Base-by-base conservation (phyloP, 1,140 invertebrate genomes). In the Neuroterus valhalla region DNA sequence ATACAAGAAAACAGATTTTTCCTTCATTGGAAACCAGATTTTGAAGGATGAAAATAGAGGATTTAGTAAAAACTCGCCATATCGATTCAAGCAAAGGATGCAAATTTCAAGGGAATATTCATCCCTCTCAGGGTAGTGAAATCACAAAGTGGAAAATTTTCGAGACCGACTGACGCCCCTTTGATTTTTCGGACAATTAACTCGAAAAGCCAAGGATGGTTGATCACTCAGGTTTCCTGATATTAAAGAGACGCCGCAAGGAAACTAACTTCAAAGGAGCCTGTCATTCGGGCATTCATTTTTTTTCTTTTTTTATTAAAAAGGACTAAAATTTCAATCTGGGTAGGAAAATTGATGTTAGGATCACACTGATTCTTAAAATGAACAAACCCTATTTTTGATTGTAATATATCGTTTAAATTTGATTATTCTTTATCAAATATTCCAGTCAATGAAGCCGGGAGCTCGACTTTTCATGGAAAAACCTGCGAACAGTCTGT, bases 161-260 rank as follows among this genome's bases (percentile, higher is more conserved):
- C 23, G 26, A 31, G 55, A 23, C 44, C 21, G 66, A 6, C 38
- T 46, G 66, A 43, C 68, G 72, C 48, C 74, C 76, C 68, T 80
- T 78, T 78, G 68, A 72, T 71, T 76, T 76, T 55, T 78, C 76
- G 50, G 44, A 44, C 78, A 72, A 78, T 80, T 81, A 82, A 79
- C 55, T 62, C 55, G 55, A 62, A 62, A 23, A 62, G 55, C 26
- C 55, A 26, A 26, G 26, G 21, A 62, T 62, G 55, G 55, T n/a
- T 62, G 26, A 23, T 26, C 55, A 38, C 31, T 31, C 4, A 62
- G 55, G 23, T 31, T 31, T 62, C 14, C 55, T 62, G 55, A 62
- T 62, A 62, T 62, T 38, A 62, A 62, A 62, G n/a, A 26, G 15
- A 62, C 14, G 23, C 23, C 23, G 5, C 31, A 23, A 38, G 55